A percentile compares a stretch with the other conserved stretches of the same genome.
phyloP scores from a whole-genome alignment of 64 coral and sea anemone genomes.

The Trachythela sp. region DNA sequence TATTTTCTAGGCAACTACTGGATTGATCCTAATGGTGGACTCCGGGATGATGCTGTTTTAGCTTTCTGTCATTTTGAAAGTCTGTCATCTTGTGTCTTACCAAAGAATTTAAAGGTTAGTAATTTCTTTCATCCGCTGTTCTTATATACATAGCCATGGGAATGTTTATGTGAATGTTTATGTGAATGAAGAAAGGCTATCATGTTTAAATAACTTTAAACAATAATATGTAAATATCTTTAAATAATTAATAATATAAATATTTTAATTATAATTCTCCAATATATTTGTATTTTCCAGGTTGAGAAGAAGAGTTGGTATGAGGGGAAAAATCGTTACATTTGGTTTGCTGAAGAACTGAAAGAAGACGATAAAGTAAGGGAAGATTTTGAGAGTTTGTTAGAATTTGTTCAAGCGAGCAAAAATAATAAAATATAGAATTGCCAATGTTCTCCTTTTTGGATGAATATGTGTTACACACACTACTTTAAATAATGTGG shows the following conservation, averaged over 20 bases:
- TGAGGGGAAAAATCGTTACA: neutral
- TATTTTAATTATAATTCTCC: neutral
- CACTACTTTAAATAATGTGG: too few species aligned
- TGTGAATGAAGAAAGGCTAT: too few species aligned
- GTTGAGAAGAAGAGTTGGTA: conserved; percentile 4
- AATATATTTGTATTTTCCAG: neutral
- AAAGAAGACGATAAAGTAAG: neutral
- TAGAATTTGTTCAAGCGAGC: too few species aligned
- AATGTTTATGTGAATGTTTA: neutral
- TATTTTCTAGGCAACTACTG: conserved; percentile 3
- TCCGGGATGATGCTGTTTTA: neutral
- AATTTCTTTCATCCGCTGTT: neutral
- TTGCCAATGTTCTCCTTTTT: too few species aligned
- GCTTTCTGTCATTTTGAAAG: neutral
- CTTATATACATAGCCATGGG: neutral
- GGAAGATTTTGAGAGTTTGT: neutral
- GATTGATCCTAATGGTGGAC: conserved; percentile 4
- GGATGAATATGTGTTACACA: too few species aligned
- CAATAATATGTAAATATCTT: too few species aligned
- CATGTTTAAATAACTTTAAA: too few species aligned
- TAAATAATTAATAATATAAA: too few species aligned
- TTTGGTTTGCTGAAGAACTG: conserved; percentile 1
- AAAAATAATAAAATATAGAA: too few species aligned
- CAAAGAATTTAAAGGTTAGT: neutral
- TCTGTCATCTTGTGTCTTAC: neutral